A percentile compares a stretch with the other conserved stretches of the same genome.
phyloP scores from a whole-genome alignment of 2,113 vertebrate genomes.

The Synodontis membranacea region DNA sequence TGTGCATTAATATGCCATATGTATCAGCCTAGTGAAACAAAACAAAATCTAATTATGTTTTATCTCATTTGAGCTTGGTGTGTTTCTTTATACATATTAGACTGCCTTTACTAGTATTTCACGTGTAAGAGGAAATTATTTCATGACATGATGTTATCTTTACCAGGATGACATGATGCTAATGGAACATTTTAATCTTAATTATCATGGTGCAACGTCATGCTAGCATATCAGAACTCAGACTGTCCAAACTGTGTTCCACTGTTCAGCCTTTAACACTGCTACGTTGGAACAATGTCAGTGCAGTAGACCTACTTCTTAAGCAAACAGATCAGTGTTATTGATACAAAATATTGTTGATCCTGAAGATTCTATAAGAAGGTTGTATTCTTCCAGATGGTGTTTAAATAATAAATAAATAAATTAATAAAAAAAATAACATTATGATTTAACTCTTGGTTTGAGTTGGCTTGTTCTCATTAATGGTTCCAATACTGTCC shows the following conservation, averaged over 20 bases:
- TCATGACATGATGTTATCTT: not conserved
- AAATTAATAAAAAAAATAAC: not conserved
- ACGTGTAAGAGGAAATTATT: not conserved
- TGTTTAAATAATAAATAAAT: not conserved
- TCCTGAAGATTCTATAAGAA: not conserved
- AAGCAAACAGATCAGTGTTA: not conserved
- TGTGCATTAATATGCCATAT: not conserved
- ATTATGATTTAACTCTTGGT: not conserved
- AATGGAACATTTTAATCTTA: not conserved
- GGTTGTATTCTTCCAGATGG: not conserved
- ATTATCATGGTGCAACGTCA: not conserved
- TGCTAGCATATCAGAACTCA: not conserved
- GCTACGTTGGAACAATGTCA: not conserved
- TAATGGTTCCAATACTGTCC: not conserved
- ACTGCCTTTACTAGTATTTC: not conserved
- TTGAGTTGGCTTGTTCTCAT: not conserved
- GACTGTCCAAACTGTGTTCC: not conserved
- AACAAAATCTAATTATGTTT: not conserved
- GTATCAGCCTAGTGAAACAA: not conserved
- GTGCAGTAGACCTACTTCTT: too few species aligned
- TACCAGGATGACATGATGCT: not conserved
- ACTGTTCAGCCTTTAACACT: not conserved
- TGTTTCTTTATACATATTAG: not conserved
- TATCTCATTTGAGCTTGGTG: not conserved
- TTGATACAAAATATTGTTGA: too few species aligned